Evolutionary conservation across 2,113 vertebrate species (phyloP).

Genomic region (Acrocephalus arundinaceus): DNA sequence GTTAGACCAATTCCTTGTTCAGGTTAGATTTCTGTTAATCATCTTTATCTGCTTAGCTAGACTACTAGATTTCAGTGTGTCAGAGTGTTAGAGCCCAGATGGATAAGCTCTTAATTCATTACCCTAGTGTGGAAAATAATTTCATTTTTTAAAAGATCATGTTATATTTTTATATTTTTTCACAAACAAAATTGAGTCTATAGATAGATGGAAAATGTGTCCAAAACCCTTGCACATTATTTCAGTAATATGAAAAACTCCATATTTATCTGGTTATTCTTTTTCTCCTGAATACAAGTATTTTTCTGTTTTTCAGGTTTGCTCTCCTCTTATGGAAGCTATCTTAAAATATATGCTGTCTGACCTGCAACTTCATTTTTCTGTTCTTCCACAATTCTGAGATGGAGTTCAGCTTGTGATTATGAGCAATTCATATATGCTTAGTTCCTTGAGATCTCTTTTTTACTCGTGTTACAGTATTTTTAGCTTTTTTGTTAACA

Average conservation of each 20-base stretch:
- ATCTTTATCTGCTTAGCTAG: not conserved
- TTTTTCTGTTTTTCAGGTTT: not conserved
- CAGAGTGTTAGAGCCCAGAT: not conserved
- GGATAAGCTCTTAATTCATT: not conserved
- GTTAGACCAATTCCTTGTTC: not conserved
- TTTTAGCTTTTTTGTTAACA: not conserved
- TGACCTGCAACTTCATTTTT: not conserved
- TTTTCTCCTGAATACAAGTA: not conserved
- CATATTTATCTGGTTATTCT: not conserved
- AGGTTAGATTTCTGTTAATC: not conserved
- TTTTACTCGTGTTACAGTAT: not conserved
- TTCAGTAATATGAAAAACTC: not conserved
- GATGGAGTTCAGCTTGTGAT: not conserved
- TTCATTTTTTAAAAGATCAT: not conserved
- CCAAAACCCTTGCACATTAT: not conserved
- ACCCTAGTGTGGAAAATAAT: not conserved
- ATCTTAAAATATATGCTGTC: not conserved
- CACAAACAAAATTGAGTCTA: not conserved
- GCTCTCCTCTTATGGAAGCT: not conserved
- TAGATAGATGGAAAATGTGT: not conserved
- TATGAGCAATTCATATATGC: not conserved
- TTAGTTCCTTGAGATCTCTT: not conserved
- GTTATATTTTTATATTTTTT: not conserved
- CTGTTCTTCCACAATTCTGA: not conserved
- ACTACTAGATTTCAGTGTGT: not conserved